Evolutionary conservation across 2,797 vertebrate genomes (phyloP).

Genomic region (Gymnoscopelus braueri): DNA sequence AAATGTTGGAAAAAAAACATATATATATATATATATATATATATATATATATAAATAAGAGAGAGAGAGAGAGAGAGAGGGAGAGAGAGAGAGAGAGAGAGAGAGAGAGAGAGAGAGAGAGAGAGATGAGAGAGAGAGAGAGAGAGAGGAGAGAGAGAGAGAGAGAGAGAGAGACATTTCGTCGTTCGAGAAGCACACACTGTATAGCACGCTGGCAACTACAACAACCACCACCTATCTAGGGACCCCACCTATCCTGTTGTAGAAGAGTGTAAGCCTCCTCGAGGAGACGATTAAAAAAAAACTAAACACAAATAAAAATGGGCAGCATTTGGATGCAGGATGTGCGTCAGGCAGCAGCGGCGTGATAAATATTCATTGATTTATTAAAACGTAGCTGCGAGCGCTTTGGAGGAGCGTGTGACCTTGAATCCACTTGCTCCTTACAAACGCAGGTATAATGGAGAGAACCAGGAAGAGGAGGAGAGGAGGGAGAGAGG

Average conservation of each 20-base stretch:
- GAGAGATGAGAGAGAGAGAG: too few species aligned
- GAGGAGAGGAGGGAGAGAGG: constrained; percentile 38
- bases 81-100: too few species aligned
- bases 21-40: too few species aligned
- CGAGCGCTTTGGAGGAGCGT: constrained; percentile 68
- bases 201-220: too few species aligned
- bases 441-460: constrained; percentile 61
- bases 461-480: constrained; percentile 33
- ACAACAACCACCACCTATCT: too few species aligned
- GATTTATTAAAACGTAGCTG: constrained; percentile 82
- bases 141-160: too few species aligned
- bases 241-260: constrained; percentile 33
- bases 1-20: too few species aligned
- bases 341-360: constrained; percentile 35
- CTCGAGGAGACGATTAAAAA: constrained; percentile 1
- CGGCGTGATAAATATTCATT: constrained; percentile 83
- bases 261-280: constrained; percentile 41
- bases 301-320: constrained; percentile 46
- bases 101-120: too few species aligned
- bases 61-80: too few species aligned
- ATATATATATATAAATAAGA: too few species aligned
- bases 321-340: constrained; percentile 67
- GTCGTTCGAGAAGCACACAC: too few species aligned
- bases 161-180: too few species aligned
- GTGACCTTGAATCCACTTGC: constrained; percentile 73